A percentile compares a stretch with the other conserved stretches of the same genome.
Conservation (phyloP, 2,113 vertebrate species). For the Charadrius vociferus region DNA sequence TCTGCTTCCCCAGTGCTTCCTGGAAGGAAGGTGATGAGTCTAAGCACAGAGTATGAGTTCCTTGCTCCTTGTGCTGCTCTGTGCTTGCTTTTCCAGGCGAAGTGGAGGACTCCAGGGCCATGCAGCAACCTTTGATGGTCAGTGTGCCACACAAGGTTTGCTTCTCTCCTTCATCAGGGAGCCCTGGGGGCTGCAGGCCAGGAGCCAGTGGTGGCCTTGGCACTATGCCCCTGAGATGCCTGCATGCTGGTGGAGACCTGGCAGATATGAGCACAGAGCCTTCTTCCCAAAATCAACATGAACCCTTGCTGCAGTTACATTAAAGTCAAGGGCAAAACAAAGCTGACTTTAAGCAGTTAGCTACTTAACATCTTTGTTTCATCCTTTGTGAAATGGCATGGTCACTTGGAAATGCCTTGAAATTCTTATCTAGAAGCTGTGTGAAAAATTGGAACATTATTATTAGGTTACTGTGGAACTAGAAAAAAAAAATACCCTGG, state of each 20-base stretch:
- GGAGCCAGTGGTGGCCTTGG: neutral
- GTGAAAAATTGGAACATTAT: neutral
- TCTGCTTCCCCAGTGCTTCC: neutral
- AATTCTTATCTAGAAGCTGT: neutral
- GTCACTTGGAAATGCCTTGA: neutral
- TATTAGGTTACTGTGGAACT: neutral
- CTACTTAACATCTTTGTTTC: neutral
- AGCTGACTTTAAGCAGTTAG: neutral
- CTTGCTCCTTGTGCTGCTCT: neutral
- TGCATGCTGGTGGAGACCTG: neutral
- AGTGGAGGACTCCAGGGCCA: neutral
- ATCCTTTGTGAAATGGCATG: neutral
- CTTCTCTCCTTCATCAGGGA: neutral
- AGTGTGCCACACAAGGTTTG: accelerated
- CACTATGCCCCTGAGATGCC: neutral
- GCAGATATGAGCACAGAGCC: neutral
- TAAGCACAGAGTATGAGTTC: neutral
- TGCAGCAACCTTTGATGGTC: neutral
- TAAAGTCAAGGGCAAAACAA: neutral
- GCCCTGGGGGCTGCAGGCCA: neutral
- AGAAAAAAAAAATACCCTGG: neutral
- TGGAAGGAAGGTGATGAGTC: neutral
- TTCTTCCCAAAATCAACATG: neutral
- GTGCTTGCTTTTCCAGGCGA: neutral
- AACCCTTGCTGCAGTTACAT: accelerated